A percentile compares a stretch with the other conserved stretches of the same genome.
Evolutionary conservation across 2,888 invertebrate genomes (phyloP).

Genomic region (Mycogona germanica): DNA sequence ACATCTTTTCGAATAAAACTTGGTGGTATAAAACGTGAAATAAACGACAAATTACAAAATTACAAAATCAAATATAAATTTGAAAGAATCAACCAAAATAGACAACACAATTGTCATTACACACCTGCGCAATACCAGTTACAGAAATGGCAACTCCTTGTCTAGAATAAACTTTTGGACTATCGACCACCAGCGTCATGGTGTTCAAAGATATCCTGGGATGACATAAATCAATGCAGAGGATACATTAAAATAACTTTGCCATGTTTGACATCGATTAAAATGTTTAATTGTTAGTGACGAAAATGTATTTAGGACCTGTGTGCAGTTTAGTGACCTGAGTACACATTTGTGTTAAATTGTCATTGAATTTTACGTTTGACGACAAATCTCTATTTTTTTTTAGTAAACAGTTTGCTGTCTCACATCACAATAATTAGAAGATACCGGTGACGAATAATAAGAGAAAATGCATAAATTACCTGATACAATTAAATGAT

Average conservation of each 20-base stretch:
- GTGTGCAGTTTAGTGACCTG: no score
- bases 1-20: no score
- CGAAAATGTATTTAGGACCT: not conserved
- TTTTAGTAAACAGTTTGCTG: no score
- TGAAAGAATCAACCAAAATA: not conserved
- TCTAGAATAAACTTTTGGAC: conserved; percentile 88
- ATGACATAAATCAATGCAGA: not conserved
- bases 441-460: no score
- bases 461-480: no score
- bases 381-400: no score
- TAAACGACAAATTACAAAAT: not conserved
- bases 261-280: not conserved
- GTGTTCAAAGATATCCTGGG: conserved; percentile 84
- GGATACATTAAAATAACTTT: not conserved
- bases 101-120: conserved; percentile 19
- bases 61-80: not conserved
- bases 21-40: not conserved
- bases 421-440: no score
- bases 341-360: no score
- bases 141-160: conserved; percentile 95
- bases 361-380: no score
- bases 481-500: no score
- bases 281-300: not conserved
- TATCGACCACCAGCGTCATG: conserved; percentile 92
- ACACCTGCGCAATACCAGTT: conserved; percentile 92